Evolutionary conservation across 2,888 invertebrate species (phyloP).

Genomic region (Julus scanicus): DNA sequence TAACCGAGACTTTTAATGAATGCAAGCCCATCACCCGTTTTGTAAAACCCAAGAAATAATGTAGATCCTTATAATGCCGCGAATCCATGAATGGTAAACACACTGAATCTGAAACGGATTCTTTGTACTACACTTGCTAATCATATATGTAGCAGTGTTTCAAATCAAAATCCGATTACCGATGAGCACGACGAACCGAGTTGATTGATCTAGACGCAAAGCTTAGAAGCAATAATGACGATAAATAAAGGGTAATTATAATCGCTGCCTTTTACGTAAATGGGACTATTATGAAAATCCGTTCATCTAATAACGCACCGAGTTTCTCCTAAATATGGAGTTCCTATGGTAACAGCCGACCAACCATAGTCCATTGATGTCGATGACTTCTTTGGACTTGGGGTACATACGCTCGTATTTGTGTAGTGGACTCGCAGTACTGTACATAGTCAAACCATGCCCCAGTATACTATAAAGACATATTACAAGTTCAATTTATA

Average conservation of each 20-base stretch:
- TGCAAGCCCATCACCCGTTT: too few species aligned
- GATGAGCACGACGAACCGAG: not conserved
- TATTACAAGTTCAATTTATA: too few species aligned
- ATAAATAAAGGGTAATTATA: not conserved
- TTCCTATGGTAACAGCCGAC: constrained; percentile 26
- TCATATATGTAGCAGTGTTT: not conserved
- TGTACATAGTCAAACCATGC: not conserved
- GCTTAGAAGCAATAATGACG: not conserved
- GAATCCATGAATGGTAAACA: not conserved
- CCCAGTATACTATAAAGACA: not conserved
- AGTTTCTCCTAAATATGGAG: not conserved
- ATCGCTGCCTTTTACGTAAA: constrained; percentile 12
- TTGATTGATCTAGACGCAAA: not conserved
- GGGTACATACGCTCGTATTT: not conserved
- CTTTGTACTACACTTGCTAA: not conserved
- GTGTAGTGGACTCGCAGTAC: not conserved
- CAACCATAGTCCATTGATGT: not conserved
- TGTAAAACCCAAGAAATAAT: too few species aligned
- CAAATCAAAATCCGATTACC: not conserved
- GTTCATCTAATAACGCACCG: not conserved
- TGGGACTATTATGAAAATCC: constrained; percentile 14
- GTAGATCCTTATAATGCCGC: too few species aligned
- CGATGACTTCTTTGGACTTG: not conserved
- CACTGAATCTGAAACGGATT: not conserved
- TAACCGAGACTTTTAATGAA: too few species aligned